Percentiles rank a stretch among this genome's conserved stretches.
Conservation (phyloP, 2,888 invertebrate genomes). For the Fragum whitleyi region DNA sequence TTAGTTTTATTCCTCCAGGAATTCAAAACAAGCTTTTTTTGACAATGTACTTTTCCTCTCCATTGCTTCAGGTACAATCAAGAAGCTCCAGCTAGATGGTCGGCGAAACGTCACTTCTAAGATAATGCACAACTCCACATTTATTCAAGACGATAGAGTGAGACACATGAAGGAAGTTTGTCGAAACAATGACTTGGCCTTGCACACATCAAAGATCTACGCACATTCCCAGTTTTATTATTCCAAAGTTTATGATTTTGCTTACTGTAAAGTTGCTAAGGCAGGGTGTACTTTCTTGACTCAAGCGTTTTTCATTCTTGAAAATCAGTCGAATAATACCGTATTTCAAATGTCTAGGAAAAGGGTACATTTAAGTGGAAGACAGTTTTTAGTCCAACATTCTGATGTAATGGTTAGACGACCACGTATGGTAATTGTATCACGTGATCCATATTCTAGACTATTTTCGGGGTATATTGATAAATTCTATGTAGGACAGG, state of each 20-base stretch:
- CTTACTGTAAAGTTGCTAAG: constrained; percentile 52
- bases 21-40: too few relatives aligned
- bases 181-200: neutral
- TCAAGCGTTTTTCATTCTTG: constrained; percentile 29
- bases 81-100: too few relatives aligned
- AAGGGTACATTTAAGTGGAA: neutral
- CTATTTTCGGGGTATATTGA: constrained; percentile 47
- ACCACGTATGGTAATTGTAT: constrained; percentile 34
- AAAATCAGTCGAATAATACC: neutral
- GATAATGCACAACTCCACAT: neutral
- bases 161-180: neutral
- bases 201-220: too few relatives aligned
- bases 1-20: too few relatives aligned
- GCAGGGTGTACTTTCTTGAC: constrained; percentile 48
- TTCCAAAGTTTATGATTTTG: constrained; percentile 28
- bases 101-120: neutral
- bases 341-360: constrained; percentile 17
- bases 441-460: constrained; percentile 50
- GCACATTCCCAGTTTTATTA: neutral
- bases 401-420: neutral
- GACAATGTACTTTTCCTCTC: too few relatives aligned
- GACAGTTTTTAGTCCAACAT: neutral
- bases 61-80: too few relatives aligned
- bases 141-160: neutral
- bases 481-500: constrained; percentile 12